phyloP scores from a whole-genome alignment of 2,888 invertebrate species.

The Oscheius sp. region DNA sequence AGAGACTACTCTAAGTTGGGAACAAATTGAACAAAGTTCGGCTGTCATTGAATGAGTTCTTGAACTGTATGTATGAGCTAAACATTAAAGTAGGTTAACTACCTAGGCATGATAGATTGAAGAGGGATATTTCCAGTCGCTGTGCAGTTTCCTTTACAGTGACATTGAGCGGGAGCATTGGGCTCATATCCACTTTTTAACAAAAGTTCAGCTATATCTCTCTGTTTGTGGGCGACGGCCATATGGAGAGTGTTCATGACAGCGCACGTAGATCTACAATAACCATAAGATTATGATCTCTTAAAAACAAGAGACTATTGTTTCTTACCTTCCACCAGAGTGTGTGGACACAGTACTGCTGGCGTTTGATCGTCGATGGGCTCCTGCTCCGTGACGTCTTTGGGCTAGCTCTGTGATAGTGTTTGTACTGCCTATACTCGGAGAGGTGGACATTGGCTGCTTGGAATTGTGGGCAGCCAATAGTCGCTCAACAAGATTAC shows the following conservation, averaged over 20 bases:
- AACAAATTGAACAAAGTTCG: constrained; percentile 73
- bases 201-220: constrained; percentile 72
- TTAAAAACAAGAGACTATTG: neutral
- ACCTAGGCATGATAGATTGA: constrained; percentile 62
- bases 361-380: constrained; percentile 67
- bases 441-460: constrained; percentile 66
- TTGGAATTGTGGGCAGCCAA: constrained; percentile 61
- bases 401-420: constrained; percentile 68
- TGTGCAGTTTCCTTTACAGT: constrained; percentile 67
- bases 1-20: constrained; percentile 73
- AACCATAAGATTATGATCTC: neutral
- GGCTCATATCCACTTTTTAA: constrained; percentile 74
- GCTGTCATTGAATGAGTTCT: constrained; percentile 64
- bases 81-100: neutral
- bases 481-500: constrained; percentile 63
- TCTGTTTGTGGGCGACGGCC: constrained; percentile 76
- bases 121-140: constrained; percentile 66
- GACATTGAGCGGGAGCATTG: constrained; percentile 74
- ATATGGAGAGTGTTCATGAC: constrained; percentile 74
- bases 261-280: constrained; percentile 54
- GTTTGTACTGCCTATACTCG: constrained; percentile 67
- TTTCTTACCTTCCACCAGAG: constrained; percentile 62
- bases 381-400: constrained; percentile 60
- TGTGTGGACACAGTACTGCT: constrained; percentile 68
- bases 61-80: neutral